Conservation (phyloP, 2,113 vertebrate genomes). For the Crotalus helleri region DNA sequence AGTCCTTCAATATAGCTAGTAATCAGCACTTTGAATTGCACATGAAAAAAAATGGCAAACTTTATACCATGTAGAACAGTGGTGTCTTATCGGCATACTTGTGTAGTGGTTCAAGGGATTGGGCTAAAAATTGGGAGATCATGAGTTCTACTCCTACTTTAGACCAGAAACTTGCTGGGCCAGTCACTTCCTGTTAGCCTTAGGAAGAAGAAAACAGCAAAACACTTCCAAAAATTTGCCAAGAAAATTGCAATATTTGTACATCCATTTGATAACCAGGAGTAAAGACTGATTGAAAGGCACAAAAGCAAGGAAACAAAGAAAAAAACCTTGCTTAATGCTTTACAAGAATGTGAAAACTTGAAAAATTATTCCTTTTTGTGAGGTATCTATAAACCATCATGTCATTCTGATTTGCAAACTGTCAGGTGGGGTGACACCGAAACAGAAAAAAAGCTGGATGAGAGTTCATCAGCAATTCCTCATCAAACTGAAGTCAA, state of each 20-base stretch:
- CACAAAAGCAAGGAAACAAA: neutral
- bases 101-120: neutral
- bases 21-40: neutral
- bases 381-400: neutral
- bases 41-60: neutral
- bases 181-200: neutral
- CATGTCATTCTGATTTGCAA: neutral
- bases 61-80: neutral
- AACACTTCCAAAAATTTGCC: neutral
- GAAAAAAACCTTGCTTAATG: neutral
- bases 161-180: neutral
- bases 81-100: neutral
- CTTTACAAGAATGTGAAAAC: neutral
- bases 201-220: neutral
- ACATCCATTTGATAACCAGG: neutral
- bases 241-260: neutral
- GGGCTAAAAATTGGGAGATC: neutral
- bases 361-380: neutral
- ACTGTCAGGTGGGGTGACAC: neutral
- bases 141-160: neutral
- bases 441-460: neutral
- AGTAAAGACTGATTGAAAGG: neutral
- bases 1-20: neutral
- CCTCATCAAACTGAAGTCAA: neutral
- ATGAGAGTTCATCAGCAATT: neutral